These are phyloP conservation scores for Synergus itoensis DNA, from an alignment of 2,888 invertebrate genomes.

Conservation along the genomic window DNA sequence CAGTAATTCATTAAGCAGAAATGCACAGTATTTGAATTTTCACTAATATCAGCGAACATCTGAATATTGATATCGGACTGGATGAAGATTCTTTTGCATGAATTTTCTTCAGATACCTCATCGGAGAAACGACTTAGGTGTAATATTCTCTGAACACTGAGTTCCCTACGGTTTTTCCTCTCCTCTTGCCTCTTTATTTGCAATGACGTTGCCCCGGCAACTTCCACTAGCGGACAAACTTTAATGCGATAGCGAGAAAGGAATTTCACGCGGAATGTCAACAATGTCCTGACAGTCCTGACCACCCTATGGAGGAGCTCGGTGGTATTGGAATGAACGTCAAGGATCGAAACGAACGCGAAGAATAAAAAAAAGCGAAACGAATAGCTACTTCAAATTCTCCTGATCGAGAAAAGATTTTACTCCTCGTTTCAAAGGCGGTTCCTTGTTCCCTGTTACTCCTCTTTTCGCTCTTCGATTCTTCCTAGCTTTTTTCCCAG, in stretches of 20 bases:
- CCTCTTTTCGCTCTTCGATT: constrained; percentile 16
- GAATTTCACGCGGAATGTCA: constrained; percentile 29
- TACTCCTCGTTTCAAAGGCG: constrained; percentile 16
- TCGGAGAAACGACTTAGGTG: background rate
- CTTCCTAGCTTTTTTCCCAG: constrained; percentile 3
- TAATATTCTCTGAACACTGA: background rate
- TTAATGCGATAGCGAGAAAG: constrained; percentile 17
- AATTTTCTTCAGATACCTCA: background rate
- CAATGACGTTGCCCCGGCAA: constrained; percentile 20
- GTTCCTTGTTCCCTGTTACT: constrained; percentile 4
- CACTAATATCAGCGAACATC: background rate
- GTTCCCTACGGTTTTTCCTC: constrained; percentile 17
- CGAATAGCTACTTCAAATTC: constrained; percentile 7
- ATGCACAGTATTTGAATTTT: background rate
- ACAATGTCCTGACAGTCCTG: constrained; percentile 22
- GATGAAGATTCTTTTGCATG: background rate
- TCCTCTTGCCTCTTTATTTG: constrained; percentile 2
- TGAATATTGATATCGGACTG: background rate
- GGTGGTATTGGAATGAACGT: constrained; percentile 33
- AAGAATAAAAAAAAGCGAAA: background rate
- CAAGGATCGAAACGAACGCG: background rate
- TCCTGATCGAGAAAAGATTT: constrained; percentile 34
- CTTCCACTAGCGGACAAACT: constrained; percentile 27
- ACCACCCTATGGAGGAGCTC: constrained; percentile 33
- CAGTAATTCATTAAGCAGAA: background rate